phyloP scores from a whole-genome alignment of 2,797 vertebrate genomes.

The Kryptopterus vitreolus region DNA sequence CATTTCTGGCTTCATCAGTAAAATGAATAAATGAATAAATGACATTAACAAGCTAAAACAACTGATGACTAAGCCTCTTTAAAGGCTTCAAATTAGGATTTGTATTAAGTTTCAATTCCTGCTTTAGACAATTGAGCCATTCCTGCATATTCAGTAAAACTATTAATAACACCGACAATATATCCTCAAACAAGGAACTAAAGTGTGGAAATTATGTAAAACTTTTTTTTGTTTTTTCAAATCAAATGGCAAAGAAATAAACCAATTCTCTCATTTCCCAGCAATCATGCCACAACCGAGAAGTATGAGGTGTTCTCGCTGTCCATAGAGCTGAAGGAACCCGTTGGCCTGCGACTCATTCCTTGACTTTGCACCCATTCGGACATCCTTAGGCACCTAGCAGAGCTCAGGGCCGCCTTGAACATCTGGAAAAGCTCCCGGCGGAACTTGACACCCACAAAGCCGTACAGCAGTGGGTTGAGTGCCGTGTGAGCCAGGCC shows the following conservation, averaged over 20 bases:
- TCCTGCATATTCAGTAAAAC: neutral
- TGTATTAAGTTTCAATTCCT: slow-evolving; percentile 27
- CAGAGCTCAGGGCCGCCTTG: slow-evolving; percentile 65
- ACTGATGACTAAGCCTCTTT: slow-evolving; percentile 11
- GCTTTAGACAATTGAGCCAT: neutral
- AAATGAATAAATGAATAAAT: neutral
- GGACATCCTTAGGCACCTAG: slow-evolving; percentile 54
- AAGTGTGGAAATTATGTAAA: neutral
- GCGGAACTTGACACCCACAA: slow-evolving; percentile 81
- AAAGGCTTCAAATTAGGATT: too few relatives aligned
- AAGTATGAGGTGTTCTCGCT: slow-evolving; percentile 74
- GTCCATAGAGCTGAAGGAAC: slow-evolving; percentile 68
- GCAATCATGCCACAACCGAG: slow-evolving; percentile 68
- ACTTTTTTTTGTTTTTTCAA: neutral
- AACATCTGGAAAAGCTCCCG: slow-evolving; percentile 73
- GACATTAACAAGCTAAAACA: too few relatives aligned
- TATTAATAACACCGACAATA: neutral
- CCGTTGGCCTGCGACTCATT: slow-evolving; percentile 50
- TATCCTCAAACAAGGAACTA: neutral
- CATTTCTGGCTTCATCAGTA: neutral
- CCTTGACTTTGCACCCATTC: slow-evolving; percentile 51
- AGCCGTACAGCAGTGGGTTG: slow-evolving; percentile 82
- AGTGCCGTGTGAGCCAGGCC: slow-evolving; percentile 80
- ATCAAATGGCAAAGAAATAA: neutral
- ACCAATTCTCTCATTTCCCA: neutral